Evolutionary conservation across 2,888 invertebrate species (phyloP), one percentile per base, ranked within the genome.

Genomic region (Enchytraeus crypticus): DNA sequence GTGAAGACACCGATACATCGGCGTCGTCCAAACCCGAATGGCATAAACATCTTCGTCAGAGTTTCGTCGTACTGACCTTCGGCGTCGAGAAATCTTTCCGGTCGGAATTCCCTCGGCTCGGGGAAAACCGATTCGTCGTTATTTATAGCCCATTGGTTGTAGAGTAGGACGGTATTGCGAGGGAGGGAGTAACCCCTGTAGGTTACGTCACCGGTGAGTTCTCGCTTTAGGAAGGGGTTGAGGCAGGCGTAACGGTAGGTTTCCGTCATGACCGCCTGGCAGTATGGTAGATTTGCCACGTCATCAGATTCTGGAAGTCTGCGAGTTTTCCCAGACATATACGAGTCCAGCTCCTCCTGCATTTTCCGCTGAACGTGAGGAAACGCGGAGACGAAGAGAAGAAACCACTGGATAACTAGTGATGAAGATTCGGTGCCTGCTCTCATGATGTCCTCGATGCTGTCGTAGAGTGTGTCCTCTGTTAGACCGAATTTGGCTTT

Each of bases 1-100:
- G 59, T 54, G 34, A 45, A 33, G 33, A 62, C 60, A 3, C 60
- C 63, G 30, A 63, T 63, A 47, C 63, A 63, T 18, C 56, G 45
- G 26, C 63, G 30, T 43, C 56, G 56, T 27, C 63, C 63, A 33
- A 63, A 62, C n/a, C 63, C 63, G 47, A 60, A 63, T 18, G 63
- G 53, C n/a, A 63, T 43, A 14, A 63, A 43, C 11, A 32, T 30
- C 18, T 63, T 53, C 5, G 51, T 29, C 38, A 33, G 21, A 18
- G 26, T 23, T 21, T 26, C 8, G 56, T 63, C 60, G 32, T 60
- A 56, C 21, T n/a, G 32, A 18, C 60, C 56, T 11, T 43, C 45
- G 30, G 43, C 21, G 33, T 33, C 34, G 2, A 63, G 51, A 38
- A 63, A 63, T n/a, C 63, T 45, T 34, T 56, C 51, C 30, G 63